Percentiles rank a stretch among this genome's conserved stretches.
phyloP scores from a whole-genome alignment of 2,113 vertebrate species.

The Saimiri boliviensis region DNA sequence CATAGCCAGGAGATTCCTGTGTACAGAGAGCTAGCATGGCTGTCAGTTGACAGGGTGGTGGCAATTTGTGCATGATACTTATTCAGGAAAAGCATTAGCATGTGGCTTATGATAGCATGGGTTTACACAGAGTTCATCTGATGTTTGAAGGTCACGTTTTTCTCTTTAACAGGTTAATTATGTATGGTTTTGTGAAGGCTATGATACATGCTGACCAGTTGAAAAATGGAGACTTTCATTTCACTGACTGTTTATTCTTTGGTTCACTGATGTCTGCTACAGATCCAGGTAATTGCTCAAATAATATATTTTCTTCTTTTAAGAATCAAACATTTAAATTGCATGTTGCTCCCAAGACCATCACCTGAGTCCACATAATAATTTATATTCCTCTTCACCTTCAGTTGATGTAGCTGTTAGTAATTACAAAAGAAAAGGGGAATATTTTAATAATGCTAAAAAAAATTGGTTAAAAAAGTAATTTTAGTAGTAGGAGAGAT shows the following conservation, averaged over 20 bases:
- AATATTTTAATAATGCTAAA: background rate
- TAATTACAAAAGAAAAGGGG: background rate
- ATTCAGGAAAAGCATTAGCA: background rate
- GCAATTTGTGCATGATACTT: background rate
- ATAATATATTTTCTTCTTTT: slow-evolving; percentile 29
- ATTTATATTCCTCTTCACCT: slow-evolving; percentile 17
- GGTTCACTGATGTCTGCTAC: slow-evolving; percentile 92
- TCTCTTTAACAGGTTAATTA: slow-evolving; percentile 85
- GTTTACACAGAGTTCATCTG: background rate
- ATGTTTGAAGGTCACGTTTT: slow-evolving; percentile 68
- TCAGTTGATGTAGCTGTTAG: background rate
- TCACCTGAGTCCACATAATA: background rate
- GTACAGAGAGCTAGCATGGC: slow-evolving; percentile 18
- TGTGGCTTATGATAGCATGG: background rate
- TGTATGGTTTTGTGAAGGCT: slow-evolving; percentile 90
- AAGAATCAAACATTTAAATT: slow-evolving; percentile 44
- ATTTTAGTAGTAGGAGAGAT: background rate
- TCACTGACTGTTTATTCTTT: slow-evolving; percentile 92
- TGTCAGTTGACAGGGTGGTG: background rate
- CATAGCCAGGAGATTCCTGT: background rate
- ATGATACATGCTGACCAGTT: slow-evolving; percentile 84
- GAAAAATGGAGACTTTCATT: slow-evolving; percentile 86
- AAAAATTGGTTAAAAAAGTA: background rate
- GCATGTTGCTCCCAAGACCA: slow-evolving; percentile 13
- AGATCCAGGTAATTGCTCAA: slow-evolving; percentile 89